These are phyloP conservation scores for Eulithis prunata DNA, from an alignment of 2,888 invertebrate genomes.

Conservation along the genomic window DNA sequence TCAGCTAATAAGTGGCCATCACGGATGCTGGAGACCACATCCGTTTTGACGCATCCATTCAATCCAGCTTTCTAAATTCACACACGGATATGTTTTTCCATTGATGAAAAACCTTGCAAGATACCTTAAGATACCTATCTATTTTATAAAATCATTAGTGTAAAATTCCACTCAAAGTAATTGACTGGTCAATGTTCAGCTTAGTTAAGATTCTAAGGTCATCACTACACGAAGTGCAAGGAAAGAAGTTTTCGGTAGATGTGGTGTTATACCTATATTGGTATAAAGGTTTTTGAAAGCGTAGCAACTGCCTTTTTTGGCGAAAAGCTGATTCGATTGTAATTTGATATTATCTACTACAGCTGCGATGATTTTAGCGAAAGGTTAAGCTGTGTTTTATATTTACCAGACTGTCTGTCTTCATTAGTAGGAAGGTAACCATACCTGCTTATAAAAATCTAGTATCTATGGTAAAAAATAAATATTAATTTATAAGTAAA, in stretches of 20 bases:
- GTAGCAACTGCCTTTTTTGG: constrained; percentile 40
- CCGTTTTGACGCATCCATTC: constrained; percentile 27
- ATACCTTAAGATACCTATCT: not conserved
- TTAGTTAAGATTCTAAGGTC: constrained; percentile 2
- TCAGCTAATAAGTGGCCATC: constrained; percentile 1
- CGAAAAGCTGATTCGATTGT: constrained; percentile 45
- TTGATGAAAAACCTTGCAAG: constrained; percentile 5
- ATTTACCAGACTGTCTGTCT: constrained; percentile 42
- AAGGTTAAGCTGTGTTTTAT: constrained; percentile 29
- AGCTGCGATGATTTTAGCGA: constrained; percentile 34
- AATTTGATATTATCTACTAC: constrained; percentile 42
- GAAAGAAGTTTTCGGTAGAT: not conserved
- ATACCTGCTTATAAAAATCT: not conserved
- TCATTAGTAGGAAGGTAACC: constrained; percentile 16
- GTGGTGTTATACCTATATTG: not conserved
- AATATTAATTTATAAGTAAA: too few relatives aligned
- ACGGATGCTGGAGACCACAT: constrained; percentile 21
- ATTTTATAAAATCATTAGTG: not conserved
- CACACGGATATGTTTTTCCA: constrained; percentile 7
- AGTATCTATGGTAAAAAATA: not conserved
- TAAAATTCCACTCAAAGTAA: not conserved
- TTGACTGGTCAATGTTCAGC: constrained; percentile 1
- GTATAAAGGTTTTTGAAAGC: constrained; percentile 28
- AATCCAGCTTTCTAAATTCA: constrained; percentile 18
- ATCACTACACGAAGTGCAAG: constrained; percentile 8